Percentiles rank a stretch among this genome's conserved stretches.
These are phyloP conservation scores for Maccullochella peelii DNA, from an alignment of 2,113 vertebrate genomes.

Conservation along the genomic window DNA sequence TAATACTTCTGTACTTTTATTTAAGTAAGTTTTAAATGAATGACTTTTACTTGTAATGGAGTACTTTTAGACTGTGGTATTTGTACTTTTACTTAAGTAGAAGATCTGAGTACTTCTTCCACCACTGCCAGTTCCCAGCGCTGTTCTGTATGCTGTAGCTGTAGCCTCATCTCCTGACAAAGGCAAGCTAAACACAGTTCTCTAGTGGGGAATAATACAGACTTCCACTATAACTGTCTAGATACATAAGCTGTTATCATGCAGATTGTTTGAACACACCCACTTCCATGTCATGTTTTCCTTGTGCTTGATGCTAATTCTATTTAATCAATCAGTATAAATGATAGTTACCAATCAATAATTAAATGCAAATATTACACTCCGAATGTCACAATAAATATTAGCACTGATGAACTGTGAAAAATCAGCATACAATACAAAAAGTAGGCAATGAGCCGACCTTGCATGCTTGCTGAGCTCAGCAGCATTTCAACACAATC, in stretches of 20 bases:
- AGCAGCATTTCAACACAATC: slow-evolving; percentile 18
- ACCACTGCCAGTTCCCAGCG: too few relatives aligned
- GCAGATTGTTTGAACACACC: not conserved
- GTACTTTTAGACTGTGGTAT: too few relatives aligned
- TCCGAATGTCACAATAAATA: not conserved
- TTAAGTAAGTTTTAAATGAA: too few relatives aligned
- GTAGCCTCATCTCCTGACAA: not conserved
- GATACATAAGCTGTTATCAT: slow-evolving; percentile 4
- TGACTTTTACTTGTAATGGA: too few relatives aligned
- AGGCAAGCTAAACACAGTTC: not conserved
- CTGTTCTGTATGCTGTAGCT: not conserved
- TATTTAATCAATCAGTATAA: not conserved
- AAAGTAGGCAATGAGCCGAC: slow-evolving; percentile 7
- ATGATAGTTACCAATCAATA: slow-evolving; percentile 21
- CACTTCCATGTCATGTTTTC: not conserved
- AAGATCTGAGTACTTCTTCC: too few relatives aligned
- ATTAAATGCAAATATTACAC: slow-evolving; percentile 29
- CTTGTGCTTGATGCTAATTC: not conserved
- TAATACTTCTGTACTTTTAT: too few relatives aligned
- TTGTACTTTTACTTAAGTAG: too few relatives aligned
- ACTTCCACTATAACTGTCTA: not conserved
- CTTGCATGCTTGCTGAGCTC: slow-evolving; percentile 6
- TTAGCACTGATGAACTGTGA: slow-evolving; percentile 17
- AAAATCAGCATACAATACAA: slow-evolving; percentile 19
- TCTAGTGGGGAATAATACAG: not conserved